Conservation (phyloP, 1,140 invertebrate genomes). For the Euura lappo region DNA sequence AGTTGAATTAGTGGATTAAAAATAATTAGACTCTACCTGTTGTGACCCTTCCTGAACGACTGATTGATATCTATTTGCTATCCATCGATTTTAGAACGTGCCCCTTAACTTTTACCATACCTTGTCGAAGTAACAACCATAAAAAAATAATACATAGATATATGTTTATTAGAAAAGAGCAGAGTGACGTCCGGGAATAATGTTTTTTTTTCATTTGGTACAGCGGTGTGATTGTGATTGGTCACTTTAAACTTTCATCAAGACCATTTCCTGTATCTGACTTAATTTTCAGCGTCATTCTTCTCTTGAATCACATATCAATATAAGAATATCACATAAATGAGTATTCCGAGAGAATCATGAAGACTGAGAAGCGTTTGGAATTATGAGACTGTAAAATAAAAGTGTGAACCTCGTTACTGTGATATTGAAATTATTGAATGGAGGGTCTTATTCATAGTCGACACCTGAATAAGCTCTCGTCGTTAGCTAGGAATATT, state of each 20-base stretch:
- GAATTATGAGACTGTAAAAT: no score
- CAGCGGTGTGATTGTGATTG: no score
- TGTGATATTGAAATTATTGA: not conserved
- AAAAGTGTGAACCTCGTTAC: not conserved
- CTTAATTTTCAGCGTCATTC: not conserved
- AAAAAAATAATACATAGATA: not conserved
- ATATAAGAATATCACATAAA: not conserved
- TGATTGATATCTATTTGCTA: not conserved
- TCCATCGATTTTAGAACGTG: not conserved
- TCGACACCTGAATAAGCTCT: not conserved
- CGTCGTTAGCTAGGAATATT: not conserved
- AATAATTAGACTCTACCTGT: not conserved
- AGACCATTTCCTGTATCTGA: not conserved
- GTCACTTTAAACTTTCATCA: not conserved
- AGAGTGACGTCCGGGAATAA: not conserved
- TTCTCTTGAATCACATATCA: not conserved
- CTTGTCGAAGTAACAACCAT: not conserved
- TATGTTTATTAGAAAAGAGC: not conserved
- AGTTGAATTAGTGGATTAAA: not conserved
- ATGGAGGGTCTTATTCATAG: constrained; percentile 2
- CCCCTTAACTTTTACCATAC: not conserved
- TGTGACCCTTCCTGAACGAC: not conserved
- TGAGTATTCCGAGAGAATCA: not conserved
- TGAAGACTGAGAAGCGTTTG: no score
- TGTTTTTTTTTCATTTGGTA: not conserved